Conservation (phyloP, 30 jellyfish, hydroid and myxozoan species). For the Cassiopea xamachana region DNA sequence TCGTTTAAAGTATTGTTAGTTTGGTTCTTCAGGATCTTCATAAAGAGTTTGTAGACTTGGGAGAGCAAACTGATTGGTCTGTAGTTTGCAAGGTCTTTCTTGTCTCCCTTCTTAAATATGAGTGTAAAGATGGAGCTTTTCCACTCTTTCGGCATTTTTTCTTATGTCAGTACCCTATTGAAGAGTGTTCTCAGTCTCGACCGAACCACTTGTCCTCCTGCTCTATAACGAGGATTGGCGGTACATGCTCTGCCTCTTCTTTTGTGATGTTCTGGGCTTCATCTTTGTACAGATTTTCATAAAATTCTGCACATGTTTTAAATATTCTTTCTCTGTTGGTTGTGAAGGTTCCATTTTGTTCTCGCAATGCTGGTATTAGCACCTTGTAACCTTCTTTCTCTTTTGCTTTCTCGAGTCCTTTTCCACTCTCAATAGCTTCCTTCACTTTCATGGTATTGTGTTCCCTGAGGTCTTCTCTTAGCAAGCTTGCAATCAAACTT, state of each 20-base stretch:
- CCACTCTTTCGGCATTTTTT: constrained; percentile 31
- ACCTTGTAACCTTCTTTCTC: constrained; percentile 16
- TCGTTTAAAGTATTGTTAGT: constrained; percentile 29
- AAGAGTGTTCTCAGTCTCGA: constrained; percentile 15
- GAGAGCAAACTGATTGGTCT: not conserved
- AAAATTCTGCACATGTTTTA: constrained; percentile 35
- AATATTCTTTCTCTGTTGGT: constrained; percentile 57
- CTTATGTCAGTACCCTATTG: constrained; percentile 45
- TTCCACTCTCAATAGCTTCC: constrained; percentile 44
- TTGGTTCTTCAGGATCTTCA: constrained; percentile 52
- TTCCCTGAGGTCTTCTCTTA: constrained; percentile 10
- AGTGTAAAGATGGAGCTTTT: constrained; percentile 55
- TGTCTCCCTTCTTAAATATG: not conserved
- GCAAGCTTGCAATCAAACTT: too few relatives aligned
- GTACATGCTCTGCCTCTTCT: constrained; percentile 29
- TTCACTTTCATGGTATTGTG: constrained; percentile 52
- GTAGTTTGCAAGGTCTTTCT: too few relatives aligned
- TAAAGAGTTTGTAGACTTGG: constrained; percentile 27
- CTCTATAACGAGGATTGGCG: constrained; percentile 14
- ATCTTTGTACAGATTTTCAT: constrained; percentile 6
- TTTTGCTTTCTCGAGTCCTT: constrained; percentile 32
- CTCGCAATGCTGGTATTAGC: constrained; percentile 51
- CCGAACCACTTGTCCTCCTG: constrained; percentile 47
- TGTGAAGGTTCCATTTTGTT: constrained; percentile 34
- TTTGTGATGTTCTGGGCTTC: constrained; percentile 2